Base-by-base conservation (phyloP, 2,113 vertebrate genomes). In the Gymnobelideus leadbeateri region DNA sequence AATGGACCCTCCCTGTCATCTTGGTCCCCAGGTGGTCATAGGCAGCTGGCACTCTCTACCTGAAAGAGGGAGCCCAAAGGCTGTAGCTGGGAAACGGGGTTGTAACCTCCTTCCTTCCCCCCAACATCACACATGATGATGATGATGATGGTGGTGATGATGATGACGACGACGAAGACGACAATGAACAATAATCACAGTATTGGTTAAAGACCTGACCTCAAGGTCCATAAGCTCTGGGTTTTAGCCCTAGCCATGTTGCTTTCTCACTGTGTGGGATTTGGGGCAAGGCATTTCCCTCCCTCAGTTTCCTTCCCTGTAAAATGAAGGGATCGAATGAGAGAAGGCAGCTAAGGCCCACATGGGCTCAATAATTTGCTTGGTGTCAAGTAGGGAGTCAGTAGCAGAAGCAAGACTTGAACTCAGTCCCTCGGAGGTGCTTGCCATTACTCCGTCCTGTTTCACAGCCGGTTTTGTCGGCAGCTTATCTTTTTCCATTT, bases 1-100 rank as follows among this genome's bases (percentile, higher is more conserved):
- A 10, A 11, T 2, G 21, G 0, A 0, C 5, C 10, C 0, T 49
- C 1, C 51, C 23, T 94, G n/a, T 43, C 68, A 68, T 68, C 19
- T 84, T 84, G 68, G 61, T 68, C 61, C 61, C 31, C 61, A 68
- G 4, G n/a, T 43, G n/a, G 19, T 84, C 68, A 43, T 43, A 3
- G n/a, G 19, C 68, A 84, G n/a, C 68, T 21, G 16, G 68, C 68
- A 21, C 89, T 90, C 12, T 90, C 12, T 90, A 26, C 11, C 25
- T 50, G 89, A 51, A 51, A n/a, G 89, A 51, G 46, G 8, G 89
- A 47, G 89, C 46, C 89, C 23, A 50, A 90, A 46, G 26, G 89
- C 24, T 50, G 47, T 49, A 31, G 46, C 28, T 90, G 9, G 47
- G 47, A 43, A 49, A 43, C 12, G 16, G 49, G 25, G 25, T 49